Conservation (phyloP, 2,888 invertebrate species). For the Crematogaster levior region DNA sequence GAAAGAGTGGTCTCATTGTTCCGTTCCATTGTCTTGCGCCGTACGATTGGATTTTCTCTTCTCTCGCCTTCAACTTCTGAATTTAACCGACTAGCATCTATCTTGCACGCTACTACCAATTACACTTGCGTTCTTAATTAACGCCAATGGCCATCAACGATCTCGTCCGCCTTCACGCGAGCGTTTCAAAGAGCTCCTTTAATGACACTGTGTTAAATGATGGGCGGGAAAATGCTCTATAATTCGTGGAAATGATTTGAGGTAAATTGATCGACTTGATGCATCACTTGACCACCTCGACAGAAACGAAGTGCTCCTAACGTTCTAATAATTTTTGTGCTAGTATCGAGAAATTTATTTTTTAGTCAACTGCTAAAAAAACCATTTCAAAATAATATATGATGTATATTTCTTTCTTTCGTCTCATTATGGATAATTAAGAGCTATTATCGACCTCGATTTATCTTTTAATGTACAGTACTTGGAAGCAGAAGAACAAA, state of each 20-base stretch:
- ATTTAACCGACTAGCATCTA: slow-evolving; percentile 46
- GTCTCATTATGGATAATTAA: neutral
- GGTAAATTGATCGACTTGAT: slow-evolving; percentile 34
- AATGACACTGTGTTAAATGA: slow-evolving; percentile 21
- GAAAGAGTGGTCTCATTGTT: slow-evolving; percentile 78
- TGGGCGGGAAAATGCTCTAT: slow-evolving; percentile 23
- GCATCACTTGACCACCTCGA: neutral
- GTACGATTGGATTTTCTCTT: slow-evolving; percentile 71
- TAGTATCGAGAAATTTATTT: neutral
- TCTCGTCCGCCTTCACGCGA: slow-evolving; percentile 31
- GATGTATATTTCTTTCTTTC: neutral
- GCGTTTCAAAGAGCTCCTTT: slow-evolving; percentile 5
- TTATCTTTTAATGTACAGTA: neutral
- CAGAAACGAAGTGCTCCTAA: neutral
- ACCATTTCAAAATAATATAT: neutral
- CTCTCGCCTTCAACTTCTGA: slow-evolving; percentile 24
- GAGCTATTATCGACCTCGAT: slow-evolving; percentile 28
- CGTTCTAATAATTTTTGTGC: neutral
- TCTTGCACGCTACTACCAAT: slow-evolving; percentile 58
- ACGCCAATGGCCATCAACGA: slow-evolving; percentile 64
- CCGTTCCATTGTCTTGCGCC: slow-evolving; percentile 78
- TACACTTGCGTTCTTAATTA: slow-evolving; percentile 70
- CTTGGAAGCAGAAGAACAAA: slow-evolving; percentile 5
- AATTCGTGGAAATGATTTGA: slow-evolving; percentile 45
- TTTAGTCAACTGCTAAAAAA: neutral